These are phyloP conservation scores for Pomacea canaliculata DNA, from an alignment of 2,888 invertebrate genomes.

Conservation along the genomic window DNA sequence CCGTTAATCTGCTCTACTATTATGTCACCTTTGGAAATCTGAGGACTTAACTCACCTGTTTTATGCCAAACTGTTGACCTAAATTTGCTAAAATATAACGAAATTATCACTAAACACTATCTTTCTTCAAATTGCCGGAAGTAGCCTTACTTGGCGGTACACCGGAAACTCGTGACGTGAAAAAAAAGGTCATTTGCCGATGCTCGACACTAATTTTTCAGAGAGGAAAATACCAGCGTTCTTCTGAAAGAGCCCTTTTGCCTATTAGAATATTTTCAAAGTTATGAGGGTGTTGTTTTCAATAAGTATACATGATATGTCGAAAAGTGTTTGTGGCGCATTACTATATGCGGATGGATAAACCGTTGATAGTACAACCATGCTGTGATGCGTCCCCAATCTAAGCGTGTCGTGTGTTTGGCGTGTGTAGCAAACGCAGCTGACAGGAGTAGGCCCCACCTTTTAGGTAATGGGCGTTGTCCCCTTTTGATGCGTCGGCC, in stretches of 20 bases:
- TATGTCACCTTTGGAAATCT: not conserved
- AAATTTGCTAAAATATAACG: not conserved
- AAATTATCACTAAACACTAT: conserved; percentile 3
- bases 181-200: not conserved
- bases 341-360: conserved; percentile 16
- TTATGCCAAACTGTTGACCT: conserved; percentile 2
- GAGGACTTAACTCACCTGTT: conserved; percentile 11
- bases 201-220: too few relatives aligned
- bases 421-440: conserved; percentile 14
- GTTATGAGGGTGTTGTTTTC: too few relatives aligned
- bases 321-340: too few relatives aligned
- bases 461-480: conserved; percentile 22
- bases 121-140: conserved; percentile 28
- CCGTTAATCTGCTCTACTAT: conserved; percentile 24
- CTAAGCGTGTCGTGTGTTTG: conserved; percentile 1
- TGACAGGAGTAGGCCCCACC: conserved; percentile 6
- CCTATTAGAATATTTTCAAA: too few relatives aligned
- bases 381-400: conserved; percentile 1
- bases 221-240: too few relatives aligned
- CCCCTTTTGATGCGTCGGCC: conserved; percentile 11
- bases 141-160: conserved; percentile 31
- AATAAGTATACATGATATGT: too few relatives aligned
- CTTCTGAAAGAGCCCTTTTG: too few relatives aligned
- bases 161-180: conserved; percentile 36
- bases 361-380: not conserved